phyloP scores from a whole-genome alignment of 2,113 vertebrate genomes.

The Gulo gulo region DNA sequence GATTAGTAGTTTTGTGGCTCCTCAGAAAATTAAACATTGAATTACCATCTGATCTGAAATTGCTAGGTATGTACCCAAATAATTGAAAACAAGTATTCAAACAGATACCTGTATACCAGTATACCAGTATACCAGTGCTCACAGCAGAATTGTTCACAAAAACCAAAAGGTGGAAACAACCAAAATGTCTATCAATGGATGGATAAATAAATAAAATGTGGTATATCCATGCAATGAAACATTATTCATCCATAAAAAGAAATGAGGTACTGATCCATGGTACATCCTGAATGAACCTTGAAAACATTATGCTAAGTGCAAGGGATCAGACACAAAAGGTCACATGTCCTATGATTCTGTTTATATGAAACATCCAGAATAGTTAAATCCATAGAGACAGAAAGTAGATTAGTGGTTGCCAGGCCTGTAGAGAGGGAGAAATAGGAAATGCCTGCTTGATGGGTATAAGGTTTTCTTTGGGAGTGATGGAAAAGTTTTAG shows the following conservation, averaged over 20 bases:
- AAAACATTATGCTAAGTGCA: not conserved
- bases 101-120: not conserved
- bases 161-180: not conserved
- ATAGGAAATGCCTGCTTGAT: not conserved
- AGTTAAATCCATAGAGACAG: not conserved
- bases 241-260: not conserved
- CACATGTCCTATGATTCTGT: not conserved
- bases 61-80: not conserved
- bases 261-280: not conserved
- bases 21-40: constrained; percentile 36
- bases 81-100: constrained; percentile 19
- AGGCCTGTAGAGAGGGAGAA: not conserved
- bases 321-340: not conserved
- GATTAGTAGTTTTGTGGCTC: not conserved
- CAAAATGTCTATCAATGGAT: not conserved
- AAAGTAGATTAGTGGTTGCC: not conserved
- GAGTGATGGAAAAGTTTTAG: not conserved
- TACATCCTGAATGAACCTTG: not conserved
- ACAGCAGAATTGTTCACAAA: not conserved
- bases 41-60: not conserved
- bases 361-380: constrained; percentile 5
- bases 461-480: not conserved
- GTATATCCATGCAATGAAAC: not conserved
- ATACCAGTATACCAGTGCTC: not conserved
- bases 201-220: not conserved